Base-by-base conservation (phyloP, 2,888 invertebrate species). In the Cynaeus angustus region DNA sequence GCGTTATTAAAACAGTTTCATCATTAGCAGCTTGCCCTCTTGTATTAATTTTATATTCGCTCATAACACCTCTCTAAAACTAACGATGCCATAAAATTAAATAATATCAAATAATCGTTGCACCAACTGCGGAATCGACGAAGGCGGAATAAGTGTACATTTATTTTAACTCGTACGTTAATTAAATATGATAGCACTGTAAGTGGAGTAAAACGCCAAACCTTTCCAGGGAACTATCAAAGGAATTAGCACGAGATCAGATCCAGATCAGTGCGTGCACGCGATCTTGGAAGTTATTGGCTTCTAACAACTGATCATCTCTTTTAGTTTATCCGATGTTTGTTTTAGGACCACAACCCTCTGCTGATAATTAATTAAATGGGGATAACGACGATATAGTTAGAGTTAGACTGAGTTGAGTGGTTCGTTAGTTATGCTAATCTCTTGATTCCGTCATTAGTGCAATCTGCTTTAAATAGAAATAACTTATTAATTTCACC, bases 341-440 rank as follows among this genome's bases (percentile, higher is more conserved):
- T 67, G 66, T 67, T 67, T 37, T 67, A 52, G 58, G 45, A 38
- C 56, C 48, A 13, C 66, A 58, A 48, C 66, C 66, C 55, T 65
- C 65, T 12, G 16, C 45, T 41, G 66, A 41, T 67, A 67, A 67
- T 67, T 67, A 67, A 62, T 68, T 62, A 68, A 68, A 62, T 37
- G 46, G 46, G 62, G 68, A 62, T 68, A 68, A 68, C 62, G 37
- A 62, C 68, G 37, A 61, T 68, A 68, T 68, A 68, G 61, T 66
- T 66, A 59, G 58, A 66, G 66, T 66, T 59, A 61, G 61, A 37
- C 64, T 41, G 52, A 62, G 52, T 37, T 66, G 66, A 70, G 59
- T 61, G 70, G 73, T 74, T 76, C 75, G 74, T 76, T 75, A 75
- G 71, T 70, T 75, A 76, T 75, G 75, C 73, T 76, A 76, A 76